These are phyloP conservation scores for Dasyprocta punctata DNA, from an alignment of 2,113 vertebrate genomes.

Conservation along the genomic window DNA sequence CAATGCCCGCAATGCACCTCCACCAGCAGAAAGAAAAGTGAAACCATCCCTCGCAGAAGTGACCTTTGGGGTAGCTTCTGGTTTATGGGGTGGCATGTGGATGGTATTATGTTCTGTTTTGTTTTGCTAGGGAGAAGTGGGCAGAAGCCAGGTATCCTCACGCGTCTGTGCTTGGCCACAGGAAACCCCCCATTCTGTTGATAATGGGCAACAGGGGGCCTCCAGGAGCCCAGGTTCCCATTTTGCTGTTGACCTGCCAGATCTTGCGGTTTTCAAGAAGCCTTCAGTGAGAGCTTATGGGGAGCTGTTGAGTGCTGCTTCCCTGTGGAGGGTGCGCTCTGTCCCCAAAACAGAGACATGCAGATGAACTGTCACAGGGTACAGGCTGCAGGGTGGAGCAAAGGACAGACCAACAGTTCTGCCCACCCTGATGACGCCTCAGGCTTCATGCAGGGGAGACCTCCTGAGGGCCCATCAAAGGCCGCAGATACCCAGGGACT, in stretches of 20 bases:
- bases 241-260: not conserved
- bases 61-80: not conserved
- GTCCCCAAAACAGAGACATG: not conserved
- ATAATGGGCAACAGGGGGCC: not conserved
- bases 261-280: not conserved
- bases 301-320: not conserved
- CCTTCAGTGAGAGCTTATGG: not conserved
- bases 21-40: not conserved
- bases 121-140: not conserved
- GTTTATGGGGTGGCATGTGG: not conserved
- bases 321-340: not conserved
- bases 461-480: not conserved
- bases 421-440: not conserved
- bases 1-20: not conserved
- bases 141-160: not conserved
- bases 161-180: not conserved
- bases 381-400: not conserved
- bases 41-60: not conserved
- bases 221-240: not conserved
- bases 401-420: not conserved
- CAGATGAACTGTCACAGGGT: not conserved
- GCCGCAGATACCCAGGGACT: not conserved
- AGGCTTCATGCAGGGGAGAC: not conserved
- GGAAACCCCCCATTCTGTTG: not conserved
- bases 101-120: not conserved